phyloP scores from a whole-genome alignment of 1,140 invertebrate species.

The Lordiphosa stackelbergi region DNA sequence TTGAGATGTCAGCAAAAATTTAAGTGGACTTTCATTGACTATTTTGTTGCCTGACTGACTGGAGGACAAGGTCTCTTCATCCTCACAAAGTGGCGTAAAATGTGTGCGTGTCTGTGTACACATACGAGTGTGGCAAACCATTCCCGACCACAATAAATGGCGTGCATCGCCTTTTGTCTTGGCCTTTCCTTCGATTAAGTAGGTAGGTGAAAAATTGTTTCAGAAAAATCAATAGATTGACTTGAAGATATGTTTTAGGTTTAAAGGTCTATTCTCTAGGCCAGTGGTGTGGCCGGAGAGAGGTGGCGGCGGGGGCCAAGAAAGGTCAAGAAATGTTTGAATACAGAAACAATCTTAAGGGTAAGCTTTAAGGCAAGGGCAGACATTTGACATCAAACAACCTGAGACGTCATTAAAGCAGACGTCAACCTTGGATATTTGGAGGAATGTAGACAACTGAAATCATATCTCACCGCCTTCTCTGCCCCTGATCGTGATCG shows the following conservation, averaged over 20 bases:
- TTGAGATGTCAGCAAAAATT: slow-evolving; percentile 73
- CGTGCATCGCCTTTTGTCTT: slow-evolving; percentile 45
- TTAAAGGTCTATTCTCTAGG: slow-evolving; percentile 2
- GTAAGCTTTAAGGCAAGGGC: too few species aligned
- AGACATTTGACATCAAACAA: too few species aligned
- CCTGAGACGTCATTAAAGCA: too few species aligned
- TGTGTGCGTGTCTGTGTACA: slow-evolving; percentile 21
- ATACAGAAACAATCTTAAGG: too few species aligned
- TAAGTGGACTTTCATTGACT: slow-evolving; percentile 74
- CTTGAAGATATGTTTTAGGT: slow-evolving; percentile 12
- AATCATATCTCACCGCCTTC: too few species aligned
- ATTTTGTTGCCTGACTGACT: slow-evolving; percentile 48
- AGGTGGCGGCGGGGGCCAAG: not conserved
- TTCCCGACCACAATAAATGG: slow-evolving; percentile 39
- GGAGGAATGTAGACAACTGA: too few species aligned
- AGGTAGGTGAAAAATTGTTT: slow-evolving; percentile 42
- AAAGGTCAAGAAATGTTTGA: not conserved
- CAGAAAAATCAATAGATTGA: slow-evolving; percentile 57
- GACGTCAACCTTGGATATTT: too few species aligned
- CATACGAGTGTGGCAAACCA: not conserved
- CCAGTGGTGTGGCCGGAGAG: not conserved
- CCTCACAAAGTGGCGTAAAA: slow-evolving; percentile 30
- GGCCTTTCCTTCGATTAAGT: slow-evolving; percentile 35
- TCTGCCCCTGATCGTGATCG: too few species aligned
- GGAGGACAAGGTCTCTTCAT: slow-evolving; percentile 29